Evolutionary conservation across 2,797 vertebrate genomes (phyloP).

Genomic region (Nothura maculosa): DNA sequence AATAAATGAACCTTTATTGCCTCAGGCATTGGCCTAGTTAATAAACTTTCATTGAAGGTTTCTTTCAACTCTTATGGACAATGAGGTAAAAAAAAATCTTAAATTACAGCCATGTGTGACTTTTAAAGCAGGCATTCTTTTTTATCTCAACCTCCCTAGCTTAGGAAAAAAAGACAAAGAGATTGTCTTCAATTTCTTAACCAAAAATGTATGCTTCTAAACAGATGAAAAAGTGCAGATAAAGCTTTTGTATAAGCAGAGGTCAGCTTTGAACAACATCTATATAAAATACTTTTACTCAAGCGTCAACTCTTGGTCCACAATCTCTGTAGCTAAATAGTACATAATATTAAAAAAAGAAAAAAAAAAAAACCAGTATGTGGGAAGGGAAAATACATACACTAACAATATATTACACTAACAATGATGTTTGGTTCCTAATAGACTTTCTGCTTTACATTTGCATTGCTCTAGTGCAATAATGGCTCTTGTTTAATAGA

Average conservation of each 20-base stretch:
- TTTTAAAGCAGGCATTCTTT: constrained; percentile 87
- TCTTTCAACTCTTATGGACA: constrained; percentile 90
- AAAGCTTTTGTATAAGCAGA: constrained; percentile 78
- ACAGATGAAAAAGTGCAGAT: constrained; percentile 82
- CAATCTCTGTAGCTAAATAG: not conserved
- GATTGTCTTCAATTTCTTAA: constrained; percentile 85
- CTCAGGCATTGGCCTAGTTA: constrained; percentile 87
- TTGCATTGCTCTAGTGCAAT: constrained; percentile 46
- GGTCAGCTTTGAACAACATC: constrained; percentile 79
- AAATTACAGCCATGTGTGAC: constrained; percentile 91
- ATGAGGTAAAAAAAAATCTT: constrained; percentile 85
- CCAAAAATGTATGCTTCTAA: constrained; percentile 85
- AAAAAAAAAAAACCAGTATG: not conserved
- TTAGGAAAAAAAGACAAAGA: constrained; percentile 79
- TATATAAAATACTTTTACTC: constrained; percentile 64
- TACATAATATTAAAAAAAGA: not conserved
- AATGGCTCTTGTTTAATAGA: constrained; percentile 57
- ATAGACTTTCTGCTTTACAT: constrained; percentile 56
- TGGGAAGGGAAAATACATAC: constrained; percentile 19
- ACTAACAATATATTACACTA: constrained; percentile 38
- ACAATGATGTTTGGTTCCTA: constrained; percentile 10
- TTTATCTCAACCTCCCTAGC: constrained; percentile 85
- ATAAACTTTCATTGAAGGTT: constrained; percentile 90
- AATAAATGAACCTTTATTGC: constrained; percentile 90
- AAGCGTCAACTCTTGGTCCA: constrained; percentile 52